These are phyloP conservation scores for Lepidotrigona ventralis DNA, from an alignment of 1,140 invertebrate species.

Conservation along the genomic window DNA sequence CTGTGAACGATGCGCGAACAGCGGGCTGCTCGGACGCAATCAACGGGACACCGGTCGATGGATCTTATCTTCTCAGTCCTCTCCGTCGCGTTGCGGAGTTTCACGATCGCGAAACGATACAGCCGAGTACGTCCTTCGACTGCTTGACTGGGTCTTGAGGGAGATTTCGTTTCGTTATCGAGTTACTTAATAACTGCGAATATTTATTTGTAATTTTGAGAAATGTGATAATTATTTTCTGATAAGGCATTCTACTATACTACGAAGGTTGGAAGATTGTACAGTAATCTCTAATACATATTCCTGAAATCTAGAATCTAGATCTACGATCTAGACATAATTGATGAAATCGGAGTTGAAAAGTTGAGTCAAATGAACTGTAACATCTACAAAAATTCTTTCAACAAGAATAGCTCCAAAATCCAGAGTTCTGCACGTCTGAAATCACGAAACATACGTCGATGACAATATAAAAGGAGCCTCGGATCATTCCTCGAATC, in stretches of 20 bases:
- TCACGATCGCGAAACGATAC: background rate
- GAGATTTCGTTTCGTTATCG: background rate
- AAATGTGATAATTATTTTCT: background rate
- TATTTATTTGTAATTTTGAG: background rate
- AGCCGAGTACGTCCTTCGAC: background rate
- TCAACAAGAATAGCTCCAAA: background rate
- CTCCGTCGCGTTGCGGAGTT: background rate
- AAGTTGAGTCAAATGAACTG: too few species aligned
- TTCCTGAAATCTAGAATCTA: too few species aligned
- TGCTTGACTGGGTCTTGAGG: background rate
- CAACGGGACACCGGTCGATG: conserved; percentile 24
- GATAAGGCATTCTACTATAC: background rate
- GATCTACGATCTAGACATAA: too few species aligned
- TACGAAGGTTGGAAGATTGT: background rate
- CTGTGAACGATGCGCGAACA: conserved; percentile 43
- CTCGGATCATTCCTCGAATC: too few species aligned
- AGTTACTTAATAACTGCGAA: background rate
- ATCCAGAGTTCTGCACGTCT: background rate
- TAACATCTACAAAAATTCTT: too few species aligned
- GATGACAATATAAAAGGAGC: conserved; percentile 5
- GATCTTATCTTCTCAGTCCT: conserved; percentile 21
- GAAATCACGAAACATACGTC: conserved; percentile 1
- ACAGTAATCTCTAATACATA: too few species aligned
- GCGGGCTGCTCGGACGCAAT: conserved; percentile 33
- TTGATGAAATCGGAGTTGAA: too few species aligned